phyloP scores from a whole-genome alignment of 1,140 invertebrate species.

The Aphidius ervi region DNA sequence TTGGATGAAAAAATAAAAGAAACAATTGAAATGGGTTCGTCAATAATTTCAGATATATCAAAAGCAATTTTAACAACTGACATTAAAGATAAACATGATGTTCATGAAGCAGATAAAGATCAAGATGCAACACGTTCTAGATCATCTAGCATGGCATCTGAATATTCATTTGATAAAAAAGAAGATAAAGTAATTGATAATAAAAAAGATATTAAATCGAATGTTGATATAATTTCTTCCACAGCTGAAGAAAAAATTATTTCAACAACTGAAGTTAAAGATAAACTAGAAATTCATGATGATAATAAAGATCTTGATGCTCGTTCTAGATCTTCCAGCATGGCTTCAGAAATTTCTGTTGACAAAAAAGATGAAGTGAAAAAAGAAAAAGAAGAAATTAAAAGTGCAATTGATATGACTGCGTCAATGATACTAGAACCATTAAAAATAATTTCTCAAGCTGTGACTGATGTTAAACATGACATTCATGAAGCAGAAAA shows the following conservation, averaged over 20 bases:
- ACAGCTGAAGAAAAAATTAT: not conserved
- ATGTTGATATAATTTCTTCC: not conserved
- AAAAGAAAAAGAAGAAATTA: not conserved
- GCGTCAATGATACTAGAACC: too few species aligned
- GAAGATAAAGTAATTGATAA: constrained; percentile 5
- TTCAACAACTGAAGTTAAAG: not conserved
- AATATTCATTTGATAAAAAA: constrained; percentile 6
- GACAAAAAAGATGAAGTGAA: too few species aligned
- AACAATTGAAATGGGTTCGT: too few species aligned
- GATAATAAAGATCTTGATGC: not conserved
- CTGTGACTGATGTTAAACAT: not conserved
- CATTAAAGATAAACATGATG: too few species aligned
- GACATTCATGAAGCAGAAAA: too few species aligned
- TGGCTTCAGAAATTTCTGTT: too few species aligned
- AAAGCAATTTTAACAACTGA: too few species aligned
- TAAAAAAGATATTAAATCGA: not conserved
- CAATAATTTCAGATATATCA: too few species aligned
- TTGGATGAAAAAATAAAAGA: too few species aligned
- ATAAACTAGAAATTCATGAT: too few species aligned
- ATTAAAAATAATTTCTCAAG: not conserved
- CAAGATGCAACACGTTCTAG: constrained; percentile 11
- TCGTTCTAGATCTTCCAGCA: too few species aligned
- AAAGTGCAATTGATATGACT: not conserved
- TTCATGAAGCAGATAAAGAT: constrained; percentile 8
- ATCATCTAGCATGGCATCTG: constrained; percentile 27